Evolutionary conservation across 2,797 vertebrate species (phyloP).

Genomic region (Sebastes jordani): DNA sequence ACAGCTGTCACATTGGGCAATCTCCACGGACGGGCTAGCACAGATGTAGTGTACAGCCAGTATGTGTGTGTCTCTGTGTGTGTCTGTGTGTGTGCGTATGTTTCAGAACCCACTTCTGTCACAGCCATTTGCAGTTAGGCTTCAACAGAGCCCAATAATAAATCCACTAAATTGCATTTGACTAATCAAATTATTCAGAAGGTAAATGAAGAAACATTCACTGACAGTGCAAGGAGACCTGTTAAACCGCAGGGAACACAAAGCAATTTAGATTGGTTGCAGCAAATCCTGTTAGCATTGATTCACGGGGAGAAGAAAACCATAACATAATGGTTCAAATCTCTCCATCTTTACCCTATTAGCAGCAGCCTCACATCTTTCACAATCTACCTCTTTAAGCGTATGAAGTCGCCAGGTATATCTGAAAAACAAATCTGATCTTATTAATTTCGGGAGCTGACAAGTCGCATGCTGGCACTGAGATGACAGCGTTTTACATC

Average conservation of each 20-base stretch:
- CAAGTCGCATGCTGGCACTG: not conserved
- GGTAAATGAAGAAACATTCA: slow-evolving; percentile 34
- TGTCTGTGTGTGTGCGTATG: slow-evolving; percentile 4
- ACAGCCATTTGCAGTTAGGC: slow-evolving; percentile 16
- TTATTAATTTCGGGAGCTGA: not conserved
- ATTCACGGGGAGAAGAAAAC: not conserved
- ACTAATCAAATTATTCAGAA: slow-evolving; percentile 39
- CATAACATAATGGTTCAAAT: not conserved
- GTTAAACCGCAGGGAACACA: slow-evolving; percentile 8
- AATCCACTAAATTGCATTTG: slow-evolving; percentile 46
- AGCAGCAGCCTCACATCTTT: not conserved
- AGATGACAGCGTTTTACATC: not conserved
- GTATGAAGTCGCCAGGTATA: not conserved
- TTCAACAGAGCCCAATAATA: slow-evolving; percentile 33
- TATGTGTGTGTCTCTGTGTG: not conserved
- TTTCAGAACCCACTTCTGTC: slow-evolving; percentile 38
- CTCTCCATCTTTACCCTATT: slow-evolving; percentile 1
- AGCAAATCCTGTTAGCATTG: slow-evolving; percentile 10
- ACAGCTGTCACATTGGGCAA: slow-evolving; percentile 58
- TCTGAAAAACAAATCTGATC: not conserved
- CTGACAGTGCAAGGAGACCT: not conserved
- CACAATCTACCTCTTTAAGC: not conserved
- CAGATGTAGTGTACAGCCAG: slow-evolving; percentile 37
- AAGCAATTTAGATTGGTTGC: not conserved
- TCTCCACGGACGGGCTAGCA: slow-evolving; percentile 41